Percentiles rank a stretch among this genome's conserved stretches.
These are phyloP conservation scores for Panurus biarmicus DNA, from an alignment of 2,113 vertebrate species.

Conservation along the genomic window DNA sequence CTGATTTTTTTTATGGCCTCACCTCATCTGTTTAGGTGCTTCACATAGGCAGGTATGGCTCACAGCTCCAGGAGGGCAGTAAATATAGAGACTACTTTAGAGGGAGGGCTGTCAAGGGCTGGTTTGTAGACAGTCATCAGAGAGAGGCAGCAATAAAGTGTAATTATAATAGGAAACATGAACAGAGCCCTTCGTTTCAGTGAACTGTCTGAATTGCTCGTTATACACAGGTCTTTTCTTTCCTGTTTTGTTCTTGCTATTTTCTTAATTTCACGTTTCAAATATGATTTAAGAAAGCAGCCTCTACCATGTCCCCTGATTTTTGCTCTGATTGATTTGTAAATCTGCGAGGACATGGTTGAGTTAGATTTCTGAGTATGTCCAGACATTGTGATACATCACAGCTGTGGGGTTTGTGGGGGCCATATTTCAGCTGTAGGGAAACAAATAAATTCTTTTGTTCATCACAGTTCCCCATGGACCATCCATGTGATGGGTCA, in stretches of 20 bases:
- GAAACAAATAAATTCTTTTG: neutral
- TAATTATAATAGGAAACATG: neutral
- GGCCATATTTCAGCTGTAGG: neutral
- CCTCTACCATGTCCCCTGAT: neutral
- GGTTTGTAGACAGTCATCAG: neutral
- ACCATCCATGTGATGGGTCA: neutral
- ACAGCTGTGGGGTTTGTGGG: neutral
- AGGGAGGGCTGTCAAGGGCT: neutral
- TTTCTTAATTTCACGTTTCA: conserved; percentile 8
- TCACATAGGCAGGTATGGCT: neutral
- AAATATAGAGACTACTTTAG: neutral
- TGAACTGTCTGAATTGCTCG: neutral
- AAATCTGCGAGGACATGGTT: neutral
- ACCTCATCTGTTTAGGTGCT: neutral
- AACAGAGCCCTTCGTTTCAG: neutral
- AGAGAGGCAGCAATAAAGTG: neutral
- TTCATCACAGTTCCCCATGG: neutral
- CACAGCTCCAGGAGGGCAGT: neutral
- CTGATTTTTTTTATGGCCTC: neutral
- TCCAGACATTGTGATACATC: neutral
- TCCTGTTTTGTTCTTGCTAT: neutral
- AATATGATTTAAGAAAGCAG: neutral
- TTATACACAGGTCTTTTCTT: neutral
- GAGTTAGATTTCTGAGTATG: neutral
- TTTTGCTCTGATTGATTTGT: conserved; percentile 17